Evolutionary conservation across 2,888 invertebrate species (phyloP), one percentile per base, ranked within the genome.

Genomic region (Matsumyia berberina): DNA sequence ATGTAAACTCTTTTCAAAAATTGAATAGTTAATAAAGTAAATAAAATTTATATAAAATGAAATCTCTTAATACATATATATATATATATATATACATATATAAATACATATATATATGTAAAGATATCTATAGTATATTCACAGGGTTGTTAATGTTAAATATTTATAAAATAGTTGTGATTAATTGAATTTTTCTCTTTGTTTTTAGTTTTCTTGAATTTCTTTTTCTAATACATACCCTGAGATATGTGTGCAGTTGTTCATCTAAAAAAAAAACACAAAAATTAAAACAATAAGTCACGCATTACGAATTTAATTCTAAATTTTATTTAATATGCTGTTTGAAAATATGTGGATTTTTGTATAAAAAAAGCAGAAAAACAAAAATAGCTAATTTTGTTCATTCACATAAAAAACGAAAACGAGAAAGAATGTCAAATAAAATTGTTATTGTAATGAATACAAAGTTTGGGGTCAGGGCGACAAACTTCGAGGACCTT

Each of bases 121-220:
- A 35, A 58, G 35, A 19, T 74, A 69, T 80, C 35, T 72, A 74
- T 69, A 72, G 72, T 77, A 77, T 82, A 70, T 83, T 85, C 74
- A 85, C 83, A 85, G 74, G 83, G 83, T 85, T 85, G 83, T 85
- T 79, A 74, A 58, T 33, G 57, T 73, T 69, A 69, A 73, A 51
- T 69, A 73, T 46, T 70, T 60, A 70, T 70, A 66, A 60, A n/a
- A 70, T 78, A 64, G 78, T 78, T 78, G 78, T 78, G 78, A 70
- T 78, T 11, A 42, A n/a, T 53, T 74, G 1, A 24, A 24, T 24
- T 24, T 57, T 51, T 60, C 9, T 24, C 58, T 15, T 49, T 9
- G 6, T 49, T 24, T 67, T 15, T 49, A 12, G 6, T 49, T n/a
- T 39, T 17, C 39, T 49, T 8, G 5, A 3, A 24, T 3, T 73